A percentile compares a stretch with the other conserved stretches of the same genome.
These are phyloP conservation scores for Microctonus brassicae DNA, from an alignment of 2,888 invertebrate species.

Conservation along the genomic window DNA sequence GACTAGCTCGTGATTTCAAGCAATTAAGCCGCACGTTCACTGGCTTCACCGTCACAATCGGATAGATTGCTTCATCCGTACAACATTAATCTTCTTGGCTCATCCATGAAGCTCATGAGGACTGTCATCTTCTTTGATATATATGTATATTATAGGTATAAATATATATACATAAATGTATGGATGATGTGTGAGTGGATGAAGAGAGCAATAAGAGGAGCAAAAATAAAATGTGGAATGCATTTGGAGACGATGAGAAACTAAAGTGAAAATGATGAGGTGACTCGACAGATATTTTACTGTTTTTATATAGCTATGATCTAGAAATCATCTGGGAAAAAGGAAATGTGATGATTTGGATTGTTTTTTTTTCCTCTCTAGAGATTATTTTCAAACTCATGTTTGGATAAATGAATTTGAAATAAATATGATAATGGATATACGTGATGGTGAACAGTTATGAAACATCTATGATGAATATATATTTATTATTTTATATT, in stretches of 20 bases:
- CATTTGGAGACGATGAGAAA: slow-evolving; percentile 1
- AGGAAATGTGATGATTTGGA: no score
- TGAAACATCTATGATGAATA: neutral
- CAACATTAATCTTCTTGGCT: slow-evolving; percentile 61
- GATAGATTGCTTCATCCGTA: slow-evolving; percentile 59
- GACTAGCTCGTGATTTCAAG: slow-evolving; percentile 55
- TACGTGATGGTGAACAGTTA: neutral
- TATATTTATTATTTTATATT: slow-evolving; percentile 6
- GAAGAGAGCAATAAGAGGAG: neutral
- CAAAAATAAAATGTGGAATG: slow-evolving; percentile 9
- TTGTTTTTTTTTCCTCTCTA: no score
- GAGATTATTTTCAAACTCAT: no score
- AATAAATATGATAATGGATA: slow-evolving; percentile 1
- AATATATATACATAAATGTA: no score
- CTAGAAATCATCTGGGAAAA: no score
- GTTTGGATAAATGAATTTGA: neutral
- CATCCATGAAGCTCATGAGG: slow-evolving; percentile 47
- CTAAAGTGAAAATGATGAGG: neutral
- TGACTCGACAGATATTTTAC: slow-evolving; percentile 21
- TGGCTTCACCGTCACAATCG: slow-evolving; percentile 38
- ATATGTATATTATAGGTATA: neutral
- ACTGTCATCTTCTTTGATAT: slow-evolving; percentile 14
- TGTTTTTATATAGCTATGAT: no score
- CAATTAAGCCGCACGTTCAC: slow-evolving; percentile 58
- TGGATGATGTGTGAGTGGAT: neutral